These are phyloP conservation scores for Syngnathus scovelli DNA, from an alignment of 2,113 vertebrate genomes.

Conservation along the genomic window DNA sequence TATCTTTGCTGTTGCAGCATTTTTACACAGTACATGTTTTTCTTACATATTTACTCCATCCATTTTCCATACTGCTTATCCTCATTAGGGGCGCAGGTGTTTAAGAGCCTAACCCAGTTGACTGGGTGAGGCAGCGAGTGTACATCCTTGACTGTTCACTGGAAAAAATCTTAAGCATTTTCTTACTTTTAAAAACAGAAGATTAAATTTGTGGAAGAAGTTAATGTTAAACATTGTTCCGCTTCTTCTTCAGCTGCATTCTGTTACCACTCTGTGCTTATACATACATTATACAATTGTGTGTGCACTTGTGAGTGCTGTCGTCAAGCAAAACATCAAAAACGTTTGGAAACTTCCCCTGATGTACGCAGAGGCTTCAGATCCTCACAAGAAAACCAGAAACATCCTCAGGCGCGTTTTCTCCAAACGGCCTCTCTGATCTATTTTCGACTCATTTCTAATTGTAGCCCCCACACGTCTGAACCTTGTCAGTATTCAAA, in stretches of 20 bases:
- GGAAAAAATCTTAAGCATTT: too few species aligned
- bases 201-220: background rate
- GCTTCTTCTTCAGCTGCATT: background rate
- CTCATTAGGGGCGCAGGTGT: background rate
- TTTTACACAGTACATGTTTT: too few species aligned
- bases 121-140: too few species aligned
- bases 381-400: slow-evolving; percentile 8
- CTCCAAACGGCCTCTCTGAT: slow-evolving; percentile 27
- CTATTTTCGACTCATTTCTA: slow-evolving; percentile 44
- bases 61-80: too few species aligned
- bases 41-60: too few species aligned
- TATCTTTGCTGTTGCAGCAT: too few species aligned
- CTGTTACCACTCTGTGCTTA: background rate
- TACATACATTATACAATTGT: background rate
- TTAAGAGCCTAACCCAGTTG: too few species aligned
- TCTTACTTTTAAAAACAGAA: background rate
- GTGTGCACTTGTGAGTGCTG: background rate
- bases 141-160: too few species aligned
- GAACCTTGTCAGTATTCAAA: slow-evolving; percentile 7
- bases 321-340: slow-evolving; percentile 23
- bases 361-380: background rate
- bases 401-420: slow-evolving; percentile 12
- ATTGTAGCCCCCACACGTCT: slow-evolving; percentile 20
- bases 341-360: background rate
- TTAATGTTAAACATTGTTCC: background rate